phyloP scores from a whole-genome alignment of 2,113 vertebrate species.

The Anguilla japonica region DNA sequence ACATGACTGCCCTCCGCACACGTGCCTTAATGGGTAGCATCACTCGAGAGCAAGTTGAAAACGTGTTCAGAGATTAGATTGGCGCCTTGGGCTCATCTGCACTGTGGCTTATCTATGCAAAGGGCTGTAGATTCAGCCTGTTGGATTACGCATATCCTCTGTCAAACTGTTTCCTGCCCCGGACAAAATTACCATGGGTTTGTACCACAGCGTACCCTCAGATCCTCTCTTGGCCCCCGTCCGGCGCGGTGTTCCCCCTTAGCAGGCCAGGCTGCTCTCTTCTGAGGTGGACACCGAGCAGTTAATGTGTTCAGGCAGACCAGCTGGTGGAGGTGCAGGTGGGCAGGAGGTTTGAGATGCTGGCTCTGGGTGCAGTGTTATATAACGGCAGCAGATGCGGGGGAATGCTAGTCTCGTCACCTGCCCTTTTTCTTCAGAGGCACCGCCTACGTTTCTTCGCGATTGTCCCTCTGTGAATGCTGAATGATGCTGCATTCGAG shows the following conservation, averaged over 20 bases:
- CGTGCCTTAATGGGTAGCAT: too few species aligned
- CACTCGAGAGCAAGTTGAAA: too few species aligned
- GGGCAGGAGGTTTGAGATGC: not conserved
- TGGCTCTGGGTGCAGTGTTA: not conserved
- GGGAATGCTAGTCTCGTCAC: not conserved
- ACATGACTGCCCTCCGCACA: too few species aligned
- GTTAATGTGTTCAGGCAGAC: not conserved
- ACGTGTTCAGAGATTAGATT: too few species aligned
- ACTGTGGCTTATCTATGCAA: constrained; percentile 44
- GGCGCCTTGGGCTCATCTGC: too few species aligned
- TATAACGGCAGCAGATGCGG: not conserved
- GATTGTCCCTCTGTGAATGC: not conserved
- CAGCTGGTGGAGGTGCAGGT: constrained; percentile 5
- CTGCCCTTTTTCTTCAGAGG: not conserved
- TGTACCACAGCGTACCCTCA: too few species aligned
- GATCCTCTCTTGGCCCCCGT: too few species aligned
- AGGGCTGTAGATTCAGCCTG: too few species aligned
- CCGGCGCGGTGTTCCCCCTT: not conserved
- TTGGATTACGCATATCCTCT: too few species aligned
- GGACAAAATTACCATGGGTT: too few species aligned
- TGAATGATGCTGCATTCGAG: not conserved
- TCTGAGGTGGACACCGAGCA: not conserved
- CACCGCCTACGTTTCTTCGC: not conserved
- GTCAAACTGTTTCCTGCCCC: too few species aligned
- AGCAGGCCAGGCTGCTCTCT: not conserved